A percentile compares a stretch with the other conserved stretches of the same genome.
Evolutionary conservation across 2,113 vertebrate genomes (phyloP).

Genomic region (Seriola aureovittata): DNA sequence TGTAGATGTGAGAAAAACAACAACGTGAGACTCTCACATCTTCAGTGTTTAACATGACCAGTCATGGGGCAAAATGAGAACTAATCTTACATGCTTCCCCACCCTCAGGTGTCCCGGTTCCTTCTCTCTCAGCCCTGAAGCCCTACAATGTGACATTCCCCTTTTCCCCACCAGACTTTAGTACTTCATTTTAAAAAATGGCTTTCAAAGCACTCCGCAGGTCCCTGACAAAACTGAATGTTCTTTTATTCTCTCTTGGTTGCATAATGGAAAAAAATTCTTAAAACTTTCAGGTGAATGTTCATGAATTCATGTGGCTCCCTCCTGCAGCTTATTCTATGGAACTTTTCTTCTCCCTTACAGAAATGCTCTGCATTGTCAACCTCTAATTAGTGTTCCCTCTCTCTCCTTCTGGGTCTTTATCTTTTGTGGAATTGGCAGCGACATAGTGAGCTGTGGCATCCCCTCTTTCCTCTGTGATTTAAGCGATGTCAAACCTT

Average conservation of each 20-base stretch:
- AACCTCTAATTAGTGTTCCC: conserved; percentile 44
- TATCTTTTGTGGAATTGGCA: conserved; percentile 41
- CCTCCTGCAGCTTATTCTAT: conserved; percentile 25
- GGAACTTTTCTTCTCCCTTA: conserved; percentile 17
- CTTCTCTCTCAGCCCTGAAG: conserved; percentile 2
- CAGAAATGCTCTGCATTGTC: conserved; percentile 24
- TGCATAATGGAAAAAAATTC: conserved; percentile 41
- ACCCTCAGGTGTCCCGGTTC: conserved; percentile 3
- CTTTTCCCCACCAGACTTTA: conserved; percentile 1
- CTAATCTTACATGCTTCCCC: conserved; percentile 40
- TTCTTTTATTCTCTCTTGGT: conserved; percentile 33
- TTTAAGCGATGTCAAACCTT: conserved; percentile 34
- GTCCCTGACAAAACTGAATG: conserved; percentile 36
- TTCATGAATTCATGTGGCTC: conserved; percentile 27
- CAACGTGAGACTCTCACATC: conserved; percentile 30
- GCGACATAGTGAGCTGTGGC: conserved; percentile 14
- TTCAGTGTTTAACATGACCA: conserved; percentile 2
- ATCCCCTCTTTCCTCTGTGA: conserved; percentile 18
- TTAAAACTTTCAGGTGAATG: conserved; percentile 21
- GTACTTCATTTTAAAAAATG: conserved; percentile 25
- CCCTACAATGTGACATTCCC: conserved; percentile 3
- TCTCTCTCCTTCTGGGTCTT: conserved; percentile 12
- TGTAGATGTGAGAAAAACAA: conserved; percentile 48
- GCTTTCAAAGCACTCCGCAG: conserved; percentile 39
- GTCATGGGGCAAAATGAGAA: conserved; percentile 35